Percentiles rank a stretch among this genome's conserved stretches.
phyloP scores from a whole-genome alignment of 2,888 invertebrate species.

The Eucriotettix oculatus region DNA sequence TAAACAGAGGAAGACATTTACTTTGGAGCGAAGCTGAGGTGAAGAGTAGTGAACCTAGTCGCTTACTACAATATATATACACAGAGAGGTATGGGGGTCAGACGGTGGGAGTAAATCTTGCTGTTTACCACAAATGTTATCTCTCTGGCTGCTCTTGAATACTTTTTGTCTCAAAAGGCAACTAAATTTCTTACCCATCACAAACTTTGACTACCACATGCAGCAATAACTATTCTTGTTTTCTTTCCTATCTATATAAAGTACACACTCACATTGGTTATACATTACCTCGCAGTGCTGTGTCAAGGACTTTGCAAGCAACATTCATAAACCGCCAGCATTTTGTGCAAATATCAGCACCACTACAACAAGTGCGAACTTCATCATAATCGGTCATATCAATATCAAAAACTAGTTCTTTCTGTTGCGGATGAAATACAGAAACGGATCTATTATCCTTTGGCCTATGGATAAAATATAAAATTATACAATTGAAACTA shows the following conservation, averaged over 20 bases:
- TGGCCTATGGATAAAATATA: not conserved
- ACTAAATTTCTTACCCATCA: no score
- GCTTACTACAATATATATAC: no score
- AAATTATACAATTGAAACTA: not conserved
- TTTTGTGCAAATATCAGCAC: slow-evolving; percentile 77
- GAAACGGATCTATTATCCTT: not conserved
- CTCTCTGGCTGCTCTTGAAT: no score
- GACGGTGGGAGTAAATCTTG: no score
- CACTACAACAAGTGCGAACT: slow-evolving; percentile 78
- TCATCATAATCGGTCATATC: slow-evolving; percentile 99
- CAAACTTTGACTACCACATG: no score
- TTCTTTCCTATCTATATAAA: not conserved
- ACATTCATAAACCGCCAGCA: slow-evolving; percentile 96
- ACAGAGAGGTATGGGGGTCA: no score
- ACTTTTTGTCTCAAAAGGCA: no score
- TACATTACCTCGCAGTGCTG: slow-evolving; percentile 57
- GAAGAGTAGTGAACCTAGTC: no score
- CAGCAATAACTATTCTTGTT: no score
- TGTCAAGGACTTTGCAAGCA: slow-evolving; percentile 80
- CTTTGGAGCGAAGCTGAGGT: no score
- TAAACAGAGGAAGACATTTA: no score
- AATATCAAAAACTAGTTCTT: slow-evolving; percentile 96
- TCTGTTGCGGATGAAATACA: slow-evolving; percentile 43
- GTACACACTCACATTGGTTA: not conserved
- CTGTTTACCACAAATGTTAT: no score